phyloP scores from a whole-genome alignment of 1,140 invertebrate genomes.

The Pseudomyrmex flavicornis region DNA sequence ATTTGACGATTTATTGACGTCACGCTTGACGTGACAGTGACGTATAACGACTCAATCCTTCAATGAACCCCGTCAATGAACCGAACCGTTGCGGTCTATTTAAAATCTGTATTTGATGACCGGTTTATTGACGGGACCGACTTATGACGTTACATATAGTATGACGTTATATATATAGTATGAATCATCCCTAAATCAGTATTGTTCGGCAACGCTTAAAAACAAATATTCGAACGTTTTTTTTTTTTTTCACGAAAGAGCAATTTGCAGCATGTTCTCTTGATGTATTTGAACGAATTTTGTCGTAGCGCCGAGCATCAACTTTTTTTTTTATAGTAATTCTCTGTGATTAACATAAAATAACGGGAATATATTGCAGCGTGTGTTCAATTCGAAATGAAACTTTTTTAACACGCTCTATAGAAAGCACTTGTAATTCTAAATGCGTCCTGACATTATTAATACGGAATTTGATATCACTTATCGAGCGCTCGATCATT shows the following conservation, averaged over 20 bases:
- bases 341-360: conserved; percentile 11
- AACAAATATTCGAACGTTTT: not conserved
- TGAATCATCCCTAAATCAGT: not conserved
- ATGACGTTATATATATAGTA: too few species aligned
- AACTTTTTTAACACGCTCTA: conserved; percentile 35
- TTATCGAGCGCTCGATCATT: conserved; percentile 42
- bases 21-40: too few species aligned
- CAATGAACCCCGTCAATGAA: too few species aligned
- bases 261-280: conserved; percentile 25
- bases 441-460: conserved; percentile 55
- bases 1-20: too few species aligned
- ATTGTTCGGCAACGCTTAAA: conserved; percentile 9
- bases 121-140: too few species aligned
- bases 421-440: conserved; percentile 34
- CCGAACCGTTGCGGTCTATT: too few species aligned
- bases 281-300: conserved; percentile 23
- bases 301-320: not conserved
- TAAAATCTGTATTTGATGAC: too few species aligned
- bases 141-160: too few species aligned
- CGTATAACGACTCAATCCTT: too few species aligned
- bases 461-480: conserved; percentile 48
- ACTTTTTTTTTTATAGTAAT: conserved; percentile 31
- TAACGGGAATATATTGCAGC: conserved; percentile 27
- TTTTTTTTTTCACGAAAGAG: not conserved
- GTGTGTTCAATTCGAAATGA: conserved; percentile 32